A percentile compares a stretch with the other conserved stretches of the same genome.
These are phyloP conservation scores for Erithacus rubecula DNA, from an alignment of 2,797 vertebrate genomes.

Conservation along the genomic window DNA sequence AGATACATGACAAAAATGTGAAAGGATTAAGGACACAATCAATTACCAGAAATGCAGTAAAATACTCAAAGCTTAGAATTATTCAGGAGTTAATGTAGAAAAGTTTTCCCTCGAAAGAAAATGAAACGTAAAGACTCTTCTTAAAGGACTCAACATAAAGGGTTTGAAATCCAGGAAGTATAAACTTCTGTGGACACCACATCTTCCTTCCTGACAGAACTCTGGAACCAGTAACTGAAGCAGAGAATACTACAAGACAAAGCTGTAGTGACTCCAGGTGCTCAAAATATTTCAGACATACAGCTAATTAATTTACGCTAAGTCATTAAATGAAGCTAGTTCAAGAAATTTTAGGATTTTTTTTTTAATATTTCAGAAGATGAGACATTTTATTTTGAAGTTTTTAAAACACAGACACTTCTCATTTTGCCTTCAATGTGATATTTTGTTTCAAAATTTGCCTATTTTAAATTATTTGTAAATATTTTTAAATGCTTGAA, in stretches of 20 bases:
- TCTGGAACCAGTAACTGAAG: neutral
- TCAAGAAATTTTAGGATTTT: neutral
- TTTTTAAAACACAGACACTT: neutral
- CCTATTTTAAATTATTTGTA: neutral
- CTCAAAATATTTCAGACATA: neutral
- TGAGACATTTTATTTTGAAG: neutral
- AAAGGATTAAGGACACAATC: conserved; percentile 42
- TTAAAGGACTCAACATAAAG: neutral
- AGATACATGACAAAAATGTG: conserved; percentile 46
- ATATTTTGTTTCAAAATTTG: neutral
- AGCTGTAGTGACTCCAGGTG: neutral
- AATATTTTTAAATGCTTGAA: neutral
- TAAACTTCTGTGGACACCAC: neutral
- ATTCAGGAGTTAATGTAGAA: conserved; percentile 6
- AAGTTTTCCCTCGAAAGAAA: conserved; percentile 33
- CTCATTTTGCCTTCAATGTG: neutral
- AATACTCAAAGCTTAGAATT: conserved; percentile 18
- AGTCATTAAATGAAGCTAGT: neutral
- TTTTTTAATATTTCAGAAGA: neutral
- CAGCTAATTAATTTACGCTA: neutral
- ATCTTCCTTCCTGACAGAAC: conserved; percentile 6
- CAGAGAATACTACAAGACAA: neutral
- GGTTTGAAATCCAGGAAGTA: conserved; percentile 28
- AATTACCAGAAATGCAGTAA: conserved; percentile 32
- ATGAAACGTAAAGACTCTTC: conserved; percentile 18